Evolutionary conservation across 2,888 invertebrate genomes (phyloP).

Genomic region (Bedellia somnulentella): DNA sequence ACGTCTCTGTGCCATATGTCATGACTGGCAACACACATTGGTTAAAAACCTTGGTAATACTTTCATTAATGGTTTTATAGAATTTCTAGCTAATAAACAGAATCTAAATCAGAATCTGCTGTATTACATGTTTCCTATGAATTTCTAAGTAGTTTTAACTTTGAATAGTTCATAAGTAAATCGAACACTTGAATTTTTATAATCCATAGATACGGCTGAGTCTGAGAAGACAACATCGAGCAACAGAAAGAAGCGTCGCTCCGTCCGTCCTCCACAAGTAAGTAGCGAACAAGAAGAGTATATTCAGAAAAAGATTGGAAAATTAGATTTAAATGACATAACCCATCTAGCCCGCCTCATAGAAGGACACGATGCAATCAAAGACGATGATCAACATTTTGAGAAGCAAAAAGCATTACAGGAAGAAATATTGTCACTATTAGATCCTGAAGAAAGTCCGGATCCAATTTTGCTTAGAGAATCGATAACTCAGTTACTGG

Average conservation of each 20-base stretch:
- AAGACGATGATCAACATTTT: conserved; percentile 13
- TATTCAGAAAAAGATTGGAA: conserved; percentile 38
- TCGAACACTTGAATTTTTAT: too few species aligned
- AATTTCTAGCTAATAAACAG: too few species aligned
- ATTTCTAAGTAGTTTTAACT: too few species aligned
- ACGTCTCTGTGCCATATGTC: too few species aligned
- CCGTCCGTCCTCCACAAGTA: conserved; percentile 36
- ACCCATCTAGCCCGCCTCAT: conserved; percentile 38
- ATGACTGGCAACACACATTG: too few species aligned
- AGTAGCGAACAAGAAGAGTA: conserved; percentile 44
- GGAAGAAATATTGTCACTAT: conserved; percentile 34
- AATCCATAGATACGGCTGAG: conserved; percentile 32
- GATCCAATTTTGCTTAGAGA: conserved; percentile 27
- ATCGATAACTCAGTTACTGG: conserved; percentile 29
- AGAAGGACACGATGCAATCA: conserved; percentile 32
- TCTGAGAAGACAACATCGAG: conserved; percentile 41
- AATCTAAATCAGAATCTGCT: too few species aligned
- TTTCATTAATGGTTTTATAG: too few species aligned
- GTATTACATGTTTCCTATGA: too few species aligned
- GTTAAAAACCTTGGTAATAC: too few species aligned
- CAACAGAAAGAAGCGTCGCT: conserved; percentile 39
- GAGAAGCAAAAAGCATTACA: conserved; percentile 35
- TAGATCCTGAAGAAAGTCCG: conserved; percentile 37
- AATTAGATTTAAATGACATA: conserved; percentile 39
- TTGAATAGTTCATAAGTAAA: too few species aligned